phyloP scores from a whole-genome alignment of 2,113 vertebrate species.

The Falcunculus frontatus region DNA sequence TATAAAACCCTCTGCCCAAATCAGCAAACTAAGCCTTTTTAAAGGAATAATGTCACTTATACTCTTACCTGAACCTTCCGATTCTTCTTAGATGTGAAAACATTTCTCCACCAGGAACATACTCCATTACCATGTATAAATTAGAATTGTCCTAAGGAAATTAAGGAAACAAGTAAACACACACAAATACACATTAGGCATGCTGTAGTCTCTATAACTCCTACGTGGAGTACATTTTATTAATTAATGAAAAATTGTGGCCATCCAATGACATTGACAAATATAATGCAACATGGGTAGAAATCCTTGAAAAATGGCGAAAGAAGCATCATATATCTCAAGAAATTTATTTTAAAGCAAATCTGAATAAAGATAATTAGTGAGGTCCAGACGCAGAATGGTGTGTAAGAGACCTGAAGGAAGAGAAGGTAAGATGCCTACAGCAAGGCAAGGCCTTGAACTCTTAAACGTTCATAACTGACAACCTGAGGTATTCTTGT shows the following conservation, averaged over 20 bases:
- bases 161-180: constrained; percentile 65
- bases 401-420: not conserved
- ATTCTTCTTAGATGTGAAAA: constrained; percentile 99
- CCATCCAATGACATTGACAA: not conserved
- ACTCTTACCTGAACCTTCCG: constrained; percentile 92
- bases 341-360: not conserved
- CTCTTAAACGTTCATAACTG: not conserved
- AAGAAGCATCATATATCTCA: not conserved
- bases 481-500: not conserved
- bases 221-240: not conserved
- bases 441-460: not conserved
- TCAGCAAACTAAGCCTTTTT: not conserved
- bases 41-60: not conserved
- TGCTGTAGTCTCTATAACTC: not conserved
- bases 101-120: constrained; percentile 98
- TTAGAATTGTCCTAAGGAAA: constrained; percentile 94
- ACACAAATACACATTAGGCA: not conserved
- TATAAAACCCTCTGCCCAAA: not conserved
- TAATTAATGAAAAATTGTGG: not conserved
- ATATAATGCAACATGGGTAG: not conserved
- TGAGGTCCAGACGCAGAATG: not conserved
- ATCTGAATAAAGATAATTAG: not conserved
- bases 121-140: constrained; percentile 99
- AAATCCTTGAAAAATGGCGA: not conserved
- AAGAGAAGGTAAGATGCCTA: not conserved